A percentile compares a stretch with the other conserved stretches of the same genome.
Evolutionary conservation across 2,888 invertebrate genomes (phyloP).

Genomic region (Brachypalpus laphriformis): DNA sequence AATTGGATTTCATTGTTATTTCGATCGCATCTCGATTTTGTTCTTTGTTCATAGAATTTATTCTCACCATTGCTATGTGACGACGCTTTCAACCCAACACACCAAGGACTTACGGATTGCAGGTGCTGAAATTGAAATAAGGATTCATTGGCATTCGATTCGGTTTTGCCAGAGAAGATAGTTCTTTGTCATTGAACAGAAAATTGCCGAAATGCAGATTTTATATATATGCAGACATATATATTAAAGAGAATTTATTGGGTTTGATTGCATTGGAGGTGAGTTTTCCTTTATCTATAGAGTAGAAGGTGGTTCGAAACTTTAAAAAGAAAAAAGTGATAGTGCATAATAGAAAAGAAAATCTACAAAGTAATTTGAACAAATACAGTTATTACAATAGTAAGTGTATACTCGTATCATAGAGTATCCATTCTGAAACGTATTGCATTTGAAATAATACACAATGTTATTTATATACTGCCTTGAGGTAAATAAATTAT

Average conservation of each 20-base stretch:
- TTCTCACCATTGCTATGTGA: slow-evolving; percentile 52
- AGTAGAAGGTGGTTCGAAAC: too few species aligned
- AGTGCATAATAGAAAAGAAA: too few species aligned
- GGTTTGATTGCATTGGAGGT: neutral
- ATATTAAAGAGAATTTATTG: neutral
- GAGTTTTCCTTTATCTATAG: neutral
- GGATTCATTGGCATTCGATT: slow-evolving; percentile 60
- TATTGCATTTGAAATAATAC: too few species aligned
- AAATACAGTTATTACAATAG: too few species aligned
- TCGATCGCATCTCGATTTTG: slow-evolving; percentile 60
- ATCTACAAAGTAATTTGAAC: too few species aligned
- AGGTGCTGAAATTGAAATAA: slow-evolving; percentile 57
- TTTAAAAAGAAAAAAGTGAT: too few species aligned
- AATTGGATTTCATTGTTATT: slow-evolving; percentile 72
- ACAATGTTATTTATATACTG: too few species aligned
- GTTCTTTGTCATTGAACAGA: neutral
- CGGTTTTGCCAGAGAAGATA: neutral
- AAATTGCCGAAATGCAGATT: slow-evolving; percentile 7
- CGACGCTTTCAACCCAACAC: neutral
- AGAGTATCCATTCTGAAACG: too few species aligned
- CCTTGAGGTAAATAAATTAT: too few species aligned
- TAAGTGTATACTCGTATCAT: too few species aligned
- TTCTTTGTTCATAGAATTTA: slow-evolving; percentile 62
- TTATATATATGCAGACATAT: neutral
- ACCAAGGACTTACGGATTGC: slow-evolving; percentile 17